Evolutionary conservation across 1,140 invertebrate species (phyloP).

Genomic region (Octopus sinensis): DNA sequence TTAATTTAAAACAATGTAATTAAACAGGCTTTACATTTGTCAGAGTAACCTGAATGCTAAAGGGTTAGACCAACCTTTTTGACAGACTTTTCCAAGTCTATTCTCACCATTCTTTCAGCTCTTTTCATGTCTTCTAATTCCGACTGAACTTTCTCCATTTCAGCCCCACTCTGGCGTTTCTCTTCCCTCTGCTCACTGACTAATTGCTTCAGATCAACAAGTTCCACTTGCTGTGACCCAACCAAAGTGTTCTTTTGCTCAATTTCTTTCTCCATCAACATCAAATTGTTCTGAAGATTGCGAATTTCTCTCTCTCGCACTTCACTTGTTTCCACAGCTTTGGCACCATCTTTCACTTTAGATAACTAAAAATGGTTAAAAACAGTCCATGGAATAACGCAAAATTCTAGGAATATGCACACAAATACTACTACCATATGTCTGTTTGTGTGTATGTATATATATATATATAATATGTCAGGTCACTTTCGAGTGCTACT

Average conservation of each 20-base stretch:
- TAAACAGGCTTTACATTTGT: no score
- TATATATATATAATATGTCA: no score
- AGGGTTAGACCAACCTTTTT: constrained; percentile 40
- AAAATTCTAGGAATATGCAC: no score
- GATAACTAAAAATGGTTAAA: constrained; percentile 28
- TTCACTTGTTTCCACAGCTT: constrained; percentile 44
- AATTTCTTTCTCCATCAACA: constrained; percentile 48
- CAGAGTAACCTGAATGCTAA: not conserved
- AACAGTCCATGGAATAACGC: no score
- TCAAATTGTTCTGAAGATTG: constrained; percentile 53
- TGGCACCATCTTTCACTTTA: constrained; percentile 29
- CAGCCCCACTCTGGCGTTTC: constrained; percentile 40
- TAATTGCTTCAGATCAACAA: constrained; percentile 19
- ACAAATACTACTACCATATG: no score
- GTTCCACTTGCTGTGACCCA: constrained; percentile 42
- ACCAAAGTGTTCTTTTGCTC: constrained; percentile 47
- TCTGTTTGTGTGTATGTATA: no score
- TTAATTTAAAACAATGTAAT: no score
- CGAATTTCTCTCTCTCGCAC: constrained; percentile 54
- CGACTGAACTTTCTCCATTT: constrained; percentile 41
- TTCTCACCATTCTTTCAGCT: constrained; percentile 50
- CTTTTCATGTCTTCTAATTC: constrained; percentile 51
- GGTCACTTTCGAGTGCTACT: no score
- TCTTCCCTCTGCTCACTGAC: constrained; percentile 14
- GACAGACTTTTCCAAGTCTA: constrained; percentile 52